Conservation (phyloP, 2,113 vertebrate genomes). For the Condylura cristata region DNA sequence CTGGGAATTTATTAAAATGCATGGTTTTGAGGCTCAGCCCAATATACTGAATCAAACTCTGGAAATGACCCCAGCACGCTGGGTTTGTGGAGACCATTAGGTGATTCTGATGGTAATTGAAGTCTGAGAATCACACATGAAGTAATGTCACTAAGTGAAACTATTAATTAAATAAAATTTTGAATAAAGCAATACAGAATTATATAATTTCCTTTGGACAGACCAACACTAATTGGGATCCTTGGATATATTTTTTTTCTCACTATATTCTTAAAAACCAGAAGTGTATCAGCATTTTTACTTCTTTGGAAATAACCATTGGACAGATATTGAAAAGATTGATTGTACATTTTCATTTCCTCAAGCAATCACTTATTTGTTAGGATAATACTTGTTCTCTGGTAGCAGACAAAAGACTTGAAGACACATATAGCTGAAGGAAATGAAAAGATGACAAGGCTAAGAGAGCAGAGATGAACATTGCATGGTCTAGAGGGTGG, state of each 20-base stretch:
- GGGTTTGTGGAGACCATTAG: neutral
- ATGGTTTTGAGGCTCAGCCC: neutral
- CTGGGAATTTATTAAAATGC: neutral
- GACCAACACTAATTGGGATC: neutral
- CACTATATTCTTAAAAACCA: conserved; percentile 17
- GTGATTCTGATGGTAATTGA: neutral
- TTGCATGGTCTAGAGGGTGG: neutral
- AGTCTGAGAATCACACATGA: neutral
- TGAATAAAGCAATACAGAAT: neutral
- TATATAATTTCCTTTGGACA: neutral
- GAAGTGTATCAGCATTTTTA: conserved; percentile 3
- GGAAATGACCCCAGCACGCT: neutral
- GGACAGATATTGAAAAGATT: conserved; percentile 52
- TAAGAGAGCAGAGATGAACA: conserved; percentile 1
- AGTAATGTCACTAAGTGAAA: neutral
- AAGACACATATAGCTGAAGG: conserved; percentile 42
- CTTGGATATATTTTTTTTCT: neutral
- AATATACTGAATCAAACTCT: neutral
- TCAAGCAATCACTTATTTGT: conserved; percentile 21
- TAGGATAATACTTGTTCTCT: conserved; percentile 61
- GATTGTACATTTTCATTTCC: conserved; percentile 65
- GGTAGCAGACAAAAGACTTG: conserved; percentile 56
- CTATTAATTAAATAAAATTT: neutral
- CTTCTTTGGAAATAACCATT: conserved; percentile 47
- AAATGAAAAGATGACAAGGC: conserved; percentile 51